These are phyloP conservation scores for Drosophila leonis DNA, from an alignment of 2,888 invertebrate genomes.

Conservation along the genomic window DNA sequence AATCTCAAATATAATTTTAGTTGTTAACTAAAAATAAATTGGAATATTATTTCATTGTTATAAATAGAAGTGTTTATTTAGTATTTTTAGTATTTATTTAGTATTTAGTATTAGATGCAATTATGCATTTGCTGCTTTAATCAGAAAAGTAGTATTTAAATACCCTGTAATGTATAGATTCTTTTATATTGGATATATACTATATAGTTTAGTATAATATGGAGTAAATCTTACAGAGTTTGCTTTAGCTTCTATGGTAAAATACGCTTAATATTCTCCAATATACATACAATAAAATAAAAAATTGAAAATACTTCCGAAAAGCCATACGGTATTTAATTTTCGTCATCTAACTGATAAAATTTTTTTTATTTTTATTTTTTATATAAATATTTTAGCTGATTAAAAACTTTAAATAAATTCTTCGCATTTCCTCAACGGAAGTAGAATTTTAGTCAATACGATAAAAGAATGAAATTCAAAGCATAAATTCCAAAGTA, in stretches of 20 bases:
- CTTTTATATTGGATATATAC: not conserved
- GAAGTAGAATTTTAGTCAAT: not conserved
- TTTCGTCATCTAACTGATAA: not conserved
- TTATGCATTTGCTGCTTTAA: not conserved
- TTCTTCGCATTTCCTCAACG: not conserved
- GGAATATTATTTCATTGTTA: not conserved
- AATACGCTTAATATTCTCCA: not conserved
- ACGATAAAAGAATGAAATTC: not conserved
- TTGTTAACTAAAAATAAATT: constrained; percentile 3
- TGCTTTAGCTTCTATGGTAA: not conserved
- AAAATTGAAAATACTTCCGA: not conserved
- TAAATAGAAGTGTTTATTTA: not conserved
- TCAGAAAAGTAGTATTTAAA: not conserved
- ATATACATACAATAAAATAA: not conserved
- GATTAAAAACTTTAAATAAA: not conserved
- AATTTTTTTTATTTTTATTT: not conserved
- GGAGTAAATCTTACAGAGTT: too few species aligned
- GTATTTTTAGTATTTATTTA: too few species aligned
- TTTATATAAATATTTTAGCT: not conserved
- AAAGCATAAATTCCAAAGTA: too few species aligned
- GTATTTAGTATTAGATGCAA: not conserved
- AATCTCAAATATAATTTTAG: not conserved
- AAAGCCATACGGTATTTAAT: not conserved
- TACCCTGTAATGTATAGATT: not conserved
- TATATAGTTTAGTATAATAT: not conserved